phyloP scores from a whole-genome alignment of 2,888 invertebrate genomes.

The Catotricha subobsoleta region DNA sequence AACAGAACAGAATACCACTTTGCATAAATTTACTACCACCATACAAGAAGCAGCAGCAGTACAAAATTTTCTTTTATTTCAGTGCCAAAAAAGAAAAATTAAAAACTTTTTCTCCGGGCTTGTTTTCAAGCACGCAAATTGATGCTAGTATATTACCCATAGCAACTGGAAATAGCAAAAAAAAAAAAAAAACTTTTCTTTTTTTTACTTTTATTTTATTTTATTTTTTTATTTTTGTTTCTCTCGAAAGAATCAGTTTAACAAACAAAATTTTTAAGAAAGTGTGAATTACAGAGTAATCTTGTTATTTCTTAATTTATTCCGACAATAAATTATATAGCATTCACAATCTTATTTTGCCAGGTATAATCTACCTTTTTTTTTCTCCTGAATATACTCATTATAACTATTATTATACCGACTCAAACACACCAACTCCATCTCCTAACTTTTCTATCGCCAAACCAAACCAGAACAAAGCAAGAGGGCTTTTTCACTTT shows the following conservation, averaged over 20 bases:
- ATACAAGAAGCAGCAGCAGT: background rate
- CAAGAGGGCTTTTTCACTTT: no score
- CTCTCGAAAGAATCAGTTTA: background rate
- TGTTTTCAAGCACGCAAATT: slow-evolving; percentile 1
- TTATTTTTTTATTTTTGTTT: background rate
- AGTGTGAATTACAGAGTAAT: slow-evolving; percentile 6
- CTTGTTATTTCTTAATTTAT: slow-evolving; percentile 7
- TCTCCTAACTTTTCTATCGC: no score
- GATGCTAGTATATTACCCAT: background rate
- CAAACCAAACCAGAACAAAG: no score
- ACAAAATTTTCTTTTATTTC: background rate
- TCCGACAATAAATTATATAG: slow-evolving; percentile 5
- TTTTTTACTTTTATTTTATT: background rate
- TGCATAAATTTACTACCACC: slow-evolving; percentile 4
- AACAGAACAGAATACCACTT: slow-evolving; percentile 4
- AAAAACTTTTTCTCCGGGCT: background rate
- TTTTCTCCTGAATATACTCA: no score
- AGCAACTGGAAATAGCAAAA: background rate
- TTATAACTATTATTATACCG: no score
- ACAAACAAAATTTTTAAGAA: slow-evolving; percentile 4
- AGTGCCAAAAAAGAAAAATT: background rate
- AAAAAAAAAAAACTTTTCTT: background rate
- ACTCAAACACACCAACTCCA: no score
- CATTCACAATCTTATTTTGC: slow-evolving; percentile 3
- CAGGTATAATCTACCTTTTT: no score